A percentile compares a stretch with the other conserved stretches of the same genome.
Conservation (phyloP, 2,113 vertebrate species). For the Crotalus helleri region DNA sequence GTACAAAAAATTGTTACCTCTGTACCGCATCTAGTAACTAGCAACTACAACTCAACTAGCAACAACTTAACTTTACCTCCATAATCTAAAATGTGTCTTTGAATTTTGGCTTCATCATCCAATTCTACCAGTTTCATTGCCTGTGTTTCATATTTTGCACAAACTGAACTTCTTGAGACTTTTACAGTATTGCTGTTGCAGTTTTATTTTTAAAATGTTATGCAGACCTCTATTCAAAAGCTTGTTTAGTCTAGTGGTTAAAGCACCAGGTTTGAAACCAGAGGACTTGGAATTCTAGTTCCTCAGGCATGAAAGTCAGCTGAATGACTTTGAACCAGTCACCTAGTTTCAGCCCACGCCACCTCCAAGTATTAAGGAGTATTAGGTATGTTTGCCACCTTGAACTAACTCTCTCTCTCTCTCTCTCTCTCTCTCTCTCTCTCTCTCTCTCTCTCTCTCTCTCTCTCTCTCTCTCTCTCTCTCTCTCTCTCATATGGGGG, state of each 20-base stretch:
- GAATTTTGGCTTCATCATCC: not conserved
- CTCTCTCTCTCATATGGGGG: not conserved
- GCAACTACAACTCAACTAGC: not conserved
- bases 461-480: no score
- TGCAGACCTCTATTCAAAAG: not conserved
- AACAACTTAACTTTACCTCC: not conserved
- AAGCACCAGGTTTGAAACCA: not conserved
- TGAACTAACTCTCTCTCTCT: not conserved
- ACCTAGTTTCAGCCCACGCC: not conserved
- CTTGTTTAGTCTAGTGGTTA: not conserved
- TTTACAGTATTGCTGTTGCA: not conserved
- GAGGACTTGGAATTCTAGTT: not conserved
- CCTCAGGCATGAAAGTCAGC: not conserved
- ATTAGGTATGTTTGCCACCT: not conserved
- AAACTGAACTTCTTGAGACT: not conserved
- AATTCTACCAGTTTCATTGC: not conserved
- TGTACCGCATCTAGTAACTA: not conserved
- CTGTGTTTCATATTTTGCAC: not conserved
- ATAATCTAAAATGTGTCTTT: not conserved
- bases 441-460: no score
- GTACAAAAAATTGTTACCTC: not conserved
- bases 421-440: no score
- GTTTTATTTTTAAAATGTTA: not conserved
- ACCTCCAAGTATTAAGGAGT: not conserved
- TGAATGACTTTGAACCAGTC: not conserved